phyloP scores from a whole-genome alignment of 1,140 invertebrate genomes.

The Eueides isabella region DNA sequence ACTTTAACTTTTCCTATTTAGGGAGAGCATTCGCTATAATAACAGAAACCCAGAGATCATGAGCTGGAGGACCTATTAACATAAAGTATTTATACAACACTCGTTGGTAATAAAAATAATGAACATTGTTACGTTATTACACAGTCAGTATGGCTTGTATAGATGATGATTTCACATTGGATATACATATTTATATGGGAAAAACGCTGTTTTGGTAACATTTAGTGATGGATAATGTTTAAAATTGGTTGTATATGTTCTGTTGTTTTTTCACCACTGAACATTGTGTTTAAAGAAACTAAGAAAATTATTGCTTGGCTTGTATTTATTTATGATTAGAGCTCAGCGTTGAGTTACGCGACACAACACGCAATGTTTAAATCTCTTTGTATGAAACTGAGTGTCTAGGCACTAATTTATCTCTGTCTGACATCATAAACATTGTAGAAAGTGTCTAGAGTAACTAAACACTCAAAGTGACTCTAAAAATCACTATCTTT shows the following conservation, averaged over 20 bases:
- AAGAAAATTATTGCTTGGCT: no score
- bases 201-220: background rate
- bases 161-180: background rate
- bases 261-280: no score
- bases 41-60: constrained; percentile 58
- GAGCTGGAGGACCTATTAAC: constrained; percentile 52
- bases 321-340: no score
- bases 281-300: no score
- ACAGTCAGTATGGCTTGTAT: background rate
- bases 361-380: no score
- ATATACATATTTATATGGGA: background rate
- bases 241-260: background rate
- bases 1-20: constrained; percentile 78
- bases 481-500: no score
- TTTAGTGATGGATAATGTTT: background rate
- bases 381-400: no score
- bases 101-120: constrained; percentile 39
- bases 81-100: constrained; percentile 49
- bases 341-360: no score
- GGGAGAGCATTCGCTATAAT: constrained; percentile 58
- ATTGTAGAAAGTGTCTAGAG: no score
- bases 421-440: no score
- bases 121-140: constrained; percentile 19
- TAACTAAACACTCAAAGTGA: no score
- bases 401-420: no score